Percentiles rank a stretch among this genome's conserved stretches.
Evolutionary conservation across 2,888 invertebrate species (phyloP).

Genomic region (Heliconius charithonia): DNA sequence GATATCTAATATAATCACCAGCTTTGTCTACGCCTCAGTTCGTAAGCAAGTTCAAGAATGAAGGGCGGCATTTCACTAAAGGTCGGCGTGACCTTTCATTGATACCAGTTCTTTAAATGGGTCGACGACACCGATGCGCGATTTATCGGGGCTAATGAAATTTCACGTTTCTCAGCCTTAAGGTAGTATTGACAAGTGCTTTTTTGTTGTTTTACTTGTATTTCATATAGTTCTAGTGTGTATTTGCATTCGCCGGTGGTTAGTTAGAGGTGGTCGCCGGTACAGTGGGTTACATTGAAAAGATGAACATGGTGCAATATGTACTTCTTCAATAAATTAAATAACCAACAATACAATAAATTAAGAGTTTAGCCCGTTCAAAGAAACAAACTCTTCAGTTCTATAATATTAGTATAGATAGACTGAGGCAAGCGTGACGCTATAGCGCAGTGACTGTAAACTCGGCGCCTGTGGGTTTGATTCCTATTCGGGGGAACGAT

Average conservation of each 20-base stretch:
- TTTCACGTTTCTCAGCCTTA: constrained; percentile 15
- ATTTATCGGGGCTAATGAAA: constrained; percentile 32
- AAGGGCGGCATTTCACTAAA: constrained; percentile 41
- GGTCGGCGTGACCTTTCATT: constrained; percentile 37
- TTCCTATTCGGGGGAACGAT: background rate
- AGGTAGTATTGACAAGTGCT: background rate
- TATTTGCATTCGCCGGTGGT: background rate
- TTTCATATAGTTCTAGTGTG: background rate
- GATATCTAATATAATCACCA: constrained; percentile 3
- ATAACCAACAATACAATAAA: too few relatives aligned
- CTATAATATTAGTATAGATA: too few relatives aligned
- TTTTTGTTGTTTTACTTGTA: background rate
- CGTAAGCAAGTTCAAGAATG: constrained; percentile 37
- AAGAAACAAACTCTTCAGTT: too few relatives aligned
- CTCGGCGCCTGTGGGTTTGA: background rate
- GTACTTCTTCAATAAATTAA: too few relatives aligned
- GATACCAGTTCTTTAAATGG: constrained; percentile 30
- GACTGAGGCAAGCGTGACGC: too few relatives aligned
- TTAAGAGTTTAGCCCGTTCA: too few relatives aligned
- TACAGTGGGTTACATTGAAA: too few relatives aligned
- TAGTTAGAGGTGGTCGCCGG: too few relatives aligned
- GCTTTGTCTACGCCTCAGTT: background rate
- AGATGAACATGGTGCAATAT: too few relatives aligned
- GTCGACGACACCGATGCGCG: constrained; percentile 33
- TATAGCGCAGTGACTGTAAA: too few relatives aligned